Evolutionary conservation across 2,113 vertebrate species (phyloP), one percentile per base, ranked within the genome.

Genomic region (Athene cunicularia): DNA sequence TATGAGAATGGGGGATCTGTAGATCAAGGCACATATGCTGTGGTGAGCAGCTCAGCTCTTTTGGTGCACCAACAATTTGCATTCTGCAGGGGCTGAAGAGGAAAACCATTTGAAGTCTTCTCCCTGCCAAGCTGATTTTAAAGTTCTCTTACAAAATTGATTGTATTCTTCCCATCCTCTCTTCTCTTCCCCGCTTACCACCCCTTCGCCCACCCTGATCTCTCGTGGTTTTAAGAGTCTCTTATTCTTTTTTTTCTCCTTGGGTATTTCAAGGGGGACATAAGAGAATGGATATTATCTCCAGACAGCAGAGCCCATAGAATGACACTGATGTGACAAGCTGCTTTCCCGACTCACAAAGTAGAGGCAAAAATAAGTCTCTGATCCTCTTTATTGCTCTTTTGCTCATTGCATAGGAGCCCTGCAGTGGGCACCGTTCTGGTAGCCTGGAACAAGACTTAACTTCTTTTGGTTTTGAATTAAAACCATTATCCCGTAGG

Each of bases 51-150:
- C 37, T 83, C 53, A 27, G 50, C n/a, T 43, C 16, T 91, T 93
- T 52, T 12, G 73, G n/a, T 41, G n/a, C 45, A 28, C 17, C 28
- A 64, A n/a, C 21, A 55, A 47, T 72, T 91, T 58, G 20, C 52
- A 37, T 95, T 86, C 45, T 94, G 45, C 14, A 33, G 63, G 39
- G 53, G 12, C 63, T 55, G 55, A 47, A 59, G 60, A 71, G 21
- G 13, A 23, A 90, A 91, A 75, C 26, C 16, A 30, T 85, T 91
- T 91, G 76, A 96, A 94, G 72, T 83, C 80, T 39, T 88, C 60
- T 88, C 30, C 55, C 72, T 86, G 67, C 71, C 59, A 93, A 88
- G 28, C n/a, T 83, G 74, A 88, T 90, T 95, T 94, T 74, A 50
- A 95, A 95, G 67, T 72, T 71, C 33, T 56, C 35, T 63, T 58